A percentile compares a stretch with the other conserved stretches of the same genome.
phyloP scores from a whole-genome alignment of 2,888 invertebrate genomes.

The Xanthostigma xanthostigma region DNA sequence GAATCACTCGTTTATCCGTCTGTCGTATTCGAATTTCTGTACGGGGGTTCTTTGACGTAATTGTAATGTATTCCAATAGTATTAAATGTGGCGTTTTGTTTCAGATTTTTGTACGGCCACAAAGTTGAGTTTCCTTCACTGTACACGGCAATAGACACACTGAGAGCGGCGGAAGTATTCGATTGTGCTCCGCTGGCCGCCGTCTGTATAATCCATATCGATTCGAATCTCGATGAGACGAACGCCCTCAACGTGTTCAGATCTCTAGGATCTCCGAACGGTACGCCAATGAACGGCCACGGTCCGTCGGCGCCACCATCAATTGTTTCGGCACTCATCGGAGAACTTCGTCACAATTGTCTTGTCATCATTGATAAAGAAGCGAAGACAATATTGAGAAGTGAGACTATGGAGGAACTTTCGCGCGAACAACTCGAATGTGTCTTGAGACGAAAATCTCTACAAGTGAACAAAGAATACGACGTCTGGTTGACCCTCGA shows the following conservation, averaged over 20 bases:
- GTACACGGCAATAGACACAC: background rate
- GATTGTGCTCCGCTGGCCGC: background rate
- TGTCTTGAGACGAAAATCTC: background rate
- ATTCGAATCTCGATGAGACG: background rate
- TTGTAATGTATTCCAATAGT: too few species aligned
- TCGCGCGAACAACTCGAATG: constrained; percentile 4
- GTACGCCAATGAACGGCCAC: background rate
- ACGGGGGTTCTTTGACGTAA: too few species aligned
- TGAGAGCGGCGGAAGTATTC: background rate
- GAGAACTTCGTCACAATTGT: constrained; percentile 2
- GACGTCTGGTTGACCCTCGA: constrained; percentile 2
- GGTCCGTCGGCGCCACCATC: background rate
- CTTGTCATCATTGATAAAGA: constrained; percentile 1
- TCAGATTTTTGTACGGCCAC: background rate
- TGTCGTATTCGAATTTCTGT: too few species aligned
- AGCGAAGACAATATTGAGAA: background rate
- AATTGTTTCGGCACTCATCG: background rate
- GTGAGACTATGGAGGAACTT: constrained; percentile 2
- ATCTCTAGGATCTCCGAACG: background rate
- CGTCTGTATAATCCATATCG: background rate
- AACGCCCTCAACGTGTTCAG: constrained; percentile 1
- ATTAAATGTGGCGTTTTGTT: background rate
- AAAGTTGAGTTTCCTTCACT: background rate
- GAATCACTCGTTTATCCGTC: too few species aligned
- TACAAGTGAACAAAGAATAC: background rate